These are phyloP conservation scores for Mesochorus sp. DNA, from an alignment of 2,888 invertebrate genomes.

Conservation along the genomic window DNA sequence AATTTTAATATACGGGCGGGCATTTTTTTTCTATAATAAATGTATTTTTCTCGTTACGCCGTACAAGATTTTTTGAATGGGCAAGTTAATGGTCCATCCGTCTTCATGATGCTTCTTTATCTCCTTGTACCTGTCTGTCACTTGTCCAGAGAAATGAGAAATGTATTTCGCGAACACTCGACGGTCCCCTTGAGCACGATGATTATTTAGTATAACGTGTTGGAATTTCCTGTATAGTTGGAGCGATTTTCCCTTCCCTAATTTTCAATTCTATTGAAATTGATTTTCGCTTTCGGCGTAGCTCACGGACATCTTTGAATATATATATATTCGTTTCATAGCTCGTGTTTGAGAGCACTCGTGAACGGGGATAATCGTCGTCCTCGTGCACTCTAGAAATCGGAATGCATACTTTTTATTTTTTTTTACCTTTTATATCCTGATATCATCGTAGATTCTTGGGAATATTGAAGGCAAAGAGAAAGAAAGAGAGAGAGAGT, in stretches of 20 bases:
- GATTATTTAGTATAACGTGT: neutral
- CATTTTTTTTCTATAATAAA: neutral
- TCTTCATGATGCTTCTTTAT: neutral
- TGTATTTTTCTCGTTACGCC: neutral
- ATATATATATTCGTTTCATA: conserved; percentile 3
- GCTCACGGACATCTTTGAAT: neutral
- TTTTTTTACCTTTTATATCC: neutral
- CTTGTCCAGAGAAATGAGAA: conserved; percentile 5
- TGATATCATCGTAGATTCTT: neutral
- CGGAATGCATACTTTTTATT: conserved; percentile 32
- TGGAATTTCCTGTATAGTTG: neutral
- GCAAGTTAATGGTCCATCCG: conserved; percentile 32
- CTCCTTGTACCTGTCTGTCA: neutral
- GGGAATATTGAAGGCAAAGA: too few relatives aligned
- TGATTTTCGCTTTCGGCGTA: conserved; percentile 6
- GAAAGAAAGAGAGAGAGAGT: conserved; percentile 1
- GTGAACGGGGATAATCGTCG: conserved; percentile 27
- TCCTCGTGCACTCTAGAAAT: conserved; percentile 16
- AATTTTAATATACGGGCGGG: neutral
- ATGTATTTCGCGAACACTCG: conserved; percentile 11
- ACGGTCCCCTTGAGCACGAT: conserved; percentile 15
- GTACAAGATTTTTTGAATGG: neutral
- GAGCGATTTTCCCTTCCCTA: conserved; percentile 24
- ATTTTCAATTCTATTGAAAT: conserved; percentile 48
- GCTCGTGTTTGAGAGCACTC: conserved; percentile 14